A percentile compares a stretch with the other conserved stretches of the same genome.
phyloP scores from a whole-genome alignment of 2,113 vertebrate genomes.

The Apodemus sylvaticus region DNA sequence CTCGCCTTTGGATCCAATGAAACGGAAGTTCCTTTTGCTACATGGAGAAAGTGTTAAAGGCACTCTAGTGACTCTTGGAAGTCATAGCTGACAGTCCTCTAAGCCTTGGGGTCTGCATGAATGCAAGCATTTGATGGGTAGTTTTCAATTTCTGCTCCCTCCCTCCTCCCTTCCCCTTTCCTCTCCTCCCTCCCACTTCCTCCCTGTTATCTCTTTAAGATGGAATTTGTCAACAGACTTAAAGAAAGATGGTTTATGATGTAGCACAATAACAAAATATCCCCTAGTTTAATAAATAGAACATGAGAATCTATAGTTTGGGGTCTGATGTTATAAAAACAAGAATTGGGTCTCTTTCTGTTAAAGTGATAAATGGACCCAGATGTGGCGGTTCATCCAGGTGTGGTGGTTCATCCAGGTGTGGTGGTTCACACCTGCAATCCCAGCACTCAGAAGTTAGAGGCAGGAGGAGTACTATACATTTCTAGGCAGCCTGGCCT shows the following conservation, averaged over 20 bases:
- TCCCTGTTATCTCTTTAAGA: background rate
- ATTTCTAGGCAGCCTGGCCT: background rate
- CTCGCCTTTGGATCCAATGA: background rate
- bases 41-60: background rate
- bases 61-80: background rate
- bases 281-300: background rate
- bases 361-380: slow-evolving; percentile 7
- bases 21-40: background rate
- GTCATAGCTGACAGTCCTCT: background rate
- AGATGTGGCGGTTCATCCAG: too few species aligned
- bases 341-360: background rate
- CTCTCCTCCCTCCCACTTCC: rapidly evolving
- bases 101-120: background rate
- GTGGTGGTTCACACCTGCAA: background rate
- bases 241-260: background rate
- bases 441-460: background rate
- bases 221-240: background rate
- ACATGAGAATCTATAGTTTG: background rate
- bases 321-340: background rate
- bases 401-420: background rate
- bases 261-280: background rate
- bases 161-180: too few species aligned
- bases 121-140: background rate
- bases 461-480: background rate
- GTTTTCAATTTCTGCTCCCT: background rate